A percentile compares a stretch with the other conserved stretches of the same genome.
Conservation (phyloP, 2,888 invertebrate genomes). For the Drosophila suboccidentalis region DNA sequence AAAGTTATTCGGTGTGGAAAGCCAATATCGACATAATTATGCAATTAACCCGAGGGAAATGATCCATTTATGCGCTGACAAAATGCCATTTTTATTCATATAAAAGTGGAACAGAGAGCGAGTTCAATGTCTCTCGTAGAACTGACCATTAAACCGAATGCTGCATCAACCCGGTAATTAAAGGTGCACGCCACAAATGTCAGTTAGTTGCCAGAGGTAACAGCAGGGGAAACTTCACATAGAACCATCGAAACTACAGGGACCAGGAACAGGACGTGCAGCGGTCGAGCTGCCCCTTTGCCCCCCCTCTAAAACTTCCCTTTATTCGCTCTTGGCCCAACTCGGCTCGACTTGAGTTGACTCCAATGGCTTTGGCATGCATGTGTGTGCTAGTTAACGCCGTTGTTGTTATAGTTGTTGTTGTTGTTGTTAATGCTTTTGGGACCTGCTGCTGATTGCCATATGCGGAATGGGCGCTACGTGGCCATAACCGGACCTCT, state of each 20-base stretch:
- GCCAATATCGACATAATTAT: constrained; percentile 9
- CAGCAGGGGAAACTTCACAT: constrained; percentile 1
- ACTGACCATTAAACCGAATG: constrained; percentile 64
- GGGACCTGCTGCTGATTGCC: constrained; percentile 62
- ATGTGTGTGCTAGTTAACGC: constrained; percentile 61
- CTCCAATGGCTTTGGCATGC: constrained; percentile 19
- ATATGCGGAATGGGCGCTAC: constrained; percentile 62
- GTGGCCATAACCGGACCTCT: constrained; percentile 65
- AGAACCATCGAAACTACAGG: constrained; percentile 18
- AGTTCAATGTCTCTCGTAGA: constrained; percentile 26
- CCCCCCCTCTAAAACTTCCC: background rate
- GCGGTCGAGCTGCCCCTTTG: constrained; percentile 14
- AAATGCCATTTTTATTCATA: constrained; percentile 28
- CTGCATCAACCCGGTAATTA: constrained; percentile 67
- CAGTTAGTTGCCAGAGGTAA: constrained; percentile 49
- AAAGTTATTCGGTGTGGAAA: constrained; percentile 1
- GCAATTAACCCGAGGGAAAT: constrained; percentile 4
- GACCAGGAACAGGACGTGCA: constrained; percentile 27
- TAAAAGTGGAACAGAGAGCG: background rate
- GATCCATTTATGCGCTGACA: constrained; percentile 8
- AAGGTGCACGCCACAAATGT: constrained; percentile 62
- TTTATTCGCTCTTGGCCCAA: background rate
- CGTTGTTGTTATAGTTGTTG: constrained; percentile 6
- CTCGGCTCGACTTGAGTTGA: background rate
- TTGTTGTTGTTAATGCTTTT: constrained; percentile 10